Percentiles rank a stretch among this genome's conserved stretches.
Conservation (phyloP, 2,113 vertebrate species). For the Lepisosteus osseus region DNA sequence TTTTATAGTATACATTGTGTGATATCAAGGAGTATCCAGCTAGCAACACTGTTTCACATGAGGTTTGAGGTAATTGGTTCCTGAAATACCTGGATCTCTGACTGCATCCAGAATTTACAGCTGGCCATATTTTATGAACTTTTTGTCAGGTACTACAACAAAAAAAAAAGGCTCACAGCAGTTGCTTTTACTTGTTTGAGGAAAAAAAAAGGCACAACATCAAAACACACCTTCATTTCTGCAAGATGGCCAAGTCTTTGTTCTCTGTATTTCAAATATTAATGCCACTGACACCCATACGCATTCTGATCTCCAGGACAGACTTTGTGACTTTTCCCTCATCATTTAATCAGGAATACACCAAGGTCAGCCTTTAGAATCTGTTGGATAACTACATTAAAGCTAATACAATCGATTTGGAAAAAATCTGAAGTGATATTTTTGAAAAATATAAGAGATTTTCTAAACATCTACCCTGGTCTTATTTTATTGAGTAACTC, state of each 20-base stretch:
- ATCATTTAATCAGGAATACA: slow-evolving; percentile 23
- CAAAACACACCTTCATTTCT: slow-evolving; percentile 17
- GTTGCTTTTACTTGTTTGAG: slow-evolving; percentile 65
- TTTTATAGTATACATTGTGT: slow-evolving; percentile 50
- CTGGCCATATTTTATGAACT: slow-evolving; percentile 54
- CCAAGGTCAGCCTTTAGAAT: not conserved
- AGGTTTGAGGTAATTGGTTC: slow-evolving; percentile 86
- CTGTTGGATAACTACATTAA: slow-evolving; percentile 16
- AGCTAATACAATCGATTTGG: slow-evolving; percentile 15
- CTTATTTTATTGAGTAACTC: not conserved
- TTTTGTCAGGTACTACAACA: slow-evolving; percentile 47
- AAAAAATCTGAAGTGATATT: slow-evolving; percentile 7
- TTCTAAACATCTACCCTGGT: not conserved
- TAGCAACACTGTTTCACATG: slow-evolving; percentile 71
- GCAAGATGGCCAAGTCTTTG: slow-evolving; percentile 21
- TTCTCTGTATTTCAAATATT: not conserved
- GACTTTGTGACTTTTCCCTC: slow-evolving; percentile 28
- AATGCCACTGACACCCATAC: slow-evolving; percentile 24
- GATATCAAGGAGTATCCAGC: slow-evolving; percentile 62
- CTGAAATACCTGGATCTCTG: slow-evolving; percentile 75
- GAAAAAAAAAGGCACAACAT: slow-evolving; percentile 76
- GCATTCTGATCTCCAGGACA: slow-evolving; percentile 13
- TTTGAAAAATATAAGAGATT: not conserved
- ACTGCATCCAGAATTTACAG: slow-evolving; percentile 67
- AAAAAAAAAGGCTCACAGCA: slow-evolving; percentile 60